phyloP scores from a whole-genome alignment of 2,113 vertebrate genomes.

The Diadophis punctatus region DNA sequence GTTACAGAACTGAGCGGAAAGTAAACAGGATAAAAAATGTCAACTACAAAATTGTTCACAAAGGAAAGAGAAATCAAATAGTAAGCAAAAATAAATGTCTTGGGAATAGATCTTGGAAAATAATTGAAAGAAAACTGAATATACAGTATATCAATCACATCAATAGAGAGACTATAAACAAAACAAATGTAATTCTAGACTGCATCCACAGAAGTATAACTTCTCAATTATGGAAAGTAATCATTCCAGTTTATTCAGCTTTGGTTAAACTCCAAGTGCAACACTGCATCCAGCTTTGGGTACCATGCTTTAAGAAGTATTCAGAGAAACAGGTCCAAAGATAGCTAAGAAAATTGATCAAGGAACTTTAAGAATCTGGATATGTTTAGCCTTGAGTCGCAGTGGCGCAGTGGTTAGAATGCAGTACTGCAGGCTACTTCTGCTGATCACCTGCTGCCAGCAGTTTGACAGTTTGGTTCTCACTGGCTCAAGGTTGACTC shows the following conservation, averaged over 20 bases:
- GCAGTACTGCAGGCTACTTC: too few species aligned
- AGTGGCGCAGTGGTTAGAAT: too few species aligned
- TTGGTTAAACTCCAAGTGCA: not conserved
- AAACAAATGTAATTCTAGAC: not conserved
- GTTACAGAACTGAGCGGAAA: not conserved
- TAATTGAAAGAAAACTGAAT: not conserved
- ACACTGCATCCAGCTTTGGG: not conserved
- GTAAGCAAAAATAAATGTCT: not conserved
- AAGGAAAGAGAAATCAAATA: not conserved
- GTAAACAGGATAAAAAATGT: not conserved
- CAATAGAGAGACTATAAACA: not conserved
- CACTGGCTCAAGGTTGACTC: too few species aligned
- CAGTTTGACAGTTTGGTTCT: too few species aligned
- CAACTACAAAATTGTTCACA: not conserved
- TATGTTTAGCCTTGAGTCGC: not conserved
- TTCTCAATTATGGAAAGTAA: not conserved
- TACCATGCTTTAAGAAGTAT: not conserved
- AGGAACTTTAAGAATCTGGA: not conserved
- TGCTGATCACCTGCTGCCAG: too few species aligned
- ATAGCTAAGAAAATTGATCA: not conserved
- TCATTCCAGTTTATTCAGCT: not conserved
- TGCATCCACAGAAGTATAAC: not conserved
- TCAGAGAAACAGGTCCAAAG: not conserved
- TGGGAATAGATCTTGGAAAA: not conserved
- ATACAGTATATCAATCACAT: not conserved